Conservation (phyloP, 30 jellyfish, hydroid and myxozoan species). For the Pseudorhiza aurosa region DNA sequence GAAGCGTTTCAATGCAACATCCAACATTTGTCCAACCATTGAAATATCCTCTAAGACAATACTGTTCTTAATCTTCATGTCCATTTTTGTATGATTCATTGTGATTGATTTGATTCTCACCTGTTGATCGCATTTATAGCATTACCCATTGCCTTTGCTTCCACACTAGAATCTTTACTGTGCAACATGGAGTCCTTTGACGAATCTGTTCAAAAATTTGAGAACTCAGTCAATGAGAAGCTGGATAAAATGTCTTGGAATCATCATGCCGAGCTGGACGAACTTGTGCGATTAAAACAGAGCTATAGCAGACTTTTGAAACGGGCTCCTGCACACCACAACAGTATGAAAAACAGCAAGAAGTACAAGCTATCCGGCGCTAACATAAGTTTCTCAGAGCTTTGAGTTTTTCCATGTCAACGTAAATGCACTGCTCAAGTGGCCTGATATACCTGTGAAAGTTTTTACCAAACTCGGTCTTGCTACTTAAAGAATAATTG, state of each 20-base stretch:
- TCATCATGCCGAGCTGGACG: neutral
- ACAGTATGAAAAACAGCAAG: neutral
- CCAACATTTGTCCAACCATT: too few relatives aligned
- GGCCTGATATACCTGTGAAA: too few relatives aligned
- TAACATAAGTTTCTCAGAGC: neutral
- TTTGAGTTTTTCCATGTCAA: neutral
- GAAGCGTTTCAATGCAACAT: too few relatives aligned
- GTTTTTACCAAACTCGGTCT: too few relatives aligned
- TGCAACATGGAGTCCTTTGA: neutral
- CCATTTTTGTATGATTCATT: too few relatives aligned
- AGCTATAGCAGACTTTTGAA: conserved; percentile 7
- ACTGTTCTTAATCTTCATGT: too few relatives aligned
- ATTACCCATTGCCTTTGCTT: too few relatives aligned
- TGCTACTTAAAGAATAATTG: too few relatives aligned
- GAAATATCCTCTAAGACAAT: too few relatives aligned
- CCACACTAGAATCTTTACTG: neutral
- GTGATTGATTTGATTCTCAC: too few relatives aligned
- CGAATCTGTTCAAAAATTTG: conserved; percentile 7
- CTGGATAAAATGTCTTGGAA: neutral
- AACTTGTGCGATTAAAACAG: neutral
- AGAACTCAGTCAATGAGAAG: neutral
- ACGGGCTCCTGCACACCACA: neutral
- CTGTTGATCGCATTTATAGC: too few relatives aligned
- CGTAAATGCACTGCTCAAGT: too few relatives aligned
- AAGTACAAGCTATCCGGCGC: neutral